Base-by-base conservation (phyloP, 2,113 vertebrate genomes). In the Pollachius pollachius region DNA sequence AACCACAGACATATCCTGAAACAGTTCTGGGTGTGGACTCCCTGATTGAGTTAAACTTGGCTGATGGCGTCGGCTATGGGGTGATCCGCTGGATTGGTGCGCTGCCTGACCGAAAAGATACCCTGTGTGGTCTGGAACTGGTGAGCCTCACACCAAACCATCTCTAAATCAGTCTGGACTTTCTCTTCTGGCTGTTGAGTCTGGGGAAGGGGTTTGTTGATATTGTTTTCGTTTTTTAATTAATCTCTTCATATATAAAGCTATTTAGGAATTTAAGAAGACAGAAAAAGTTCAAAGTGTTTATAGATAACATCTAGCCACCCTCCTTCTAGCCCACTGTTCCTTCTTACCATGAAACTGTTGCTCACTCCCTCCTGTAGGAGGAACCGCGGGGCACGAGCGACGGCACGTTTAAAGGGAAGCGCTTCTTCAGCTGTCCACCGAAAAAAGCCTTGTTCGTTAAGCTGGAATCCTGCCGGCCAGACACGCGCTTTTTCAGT, bases 1-100 rank as follows among this genome's bases (percentile, higher is more conserved):
- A 77, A 11, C 4, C 56, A 27, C 19, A 73, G 61, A 1, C 9
- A 0, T 68, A 62, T 0, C 4, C 58, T 21, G 15, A 74, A 37
- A 15, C 59, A 0, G 1, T 54, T 19, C 82, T 95, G 56, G 85
- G 72, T 1, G 56, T 94, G 56, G 89, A 92, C 59, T 94, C 94
- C 11, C 7, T 93, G 72, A 95, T 97, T 5, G 91, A 94, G 86
- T 90, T 96, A 70, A 75, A 82, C 5, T 56, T 94, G 71, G 80
- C 21, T 1, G 19, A n/a, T 1, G 88, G 88, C 2, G 80, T 71
- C 1, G 58, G 77, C 0, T 93, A 90, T 0, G 95, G 94, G 72
- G 95, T 89, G 13, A 92, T 97, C 76, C 94, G 93, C 30, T 97
- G 95, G 95, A 82, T 93, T 52, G 95, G 95, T 0, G 67, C 0